Conservation (phyloP, 1,140 invertebrate species). For the Oryzaephilus surinamensis region DNA sequence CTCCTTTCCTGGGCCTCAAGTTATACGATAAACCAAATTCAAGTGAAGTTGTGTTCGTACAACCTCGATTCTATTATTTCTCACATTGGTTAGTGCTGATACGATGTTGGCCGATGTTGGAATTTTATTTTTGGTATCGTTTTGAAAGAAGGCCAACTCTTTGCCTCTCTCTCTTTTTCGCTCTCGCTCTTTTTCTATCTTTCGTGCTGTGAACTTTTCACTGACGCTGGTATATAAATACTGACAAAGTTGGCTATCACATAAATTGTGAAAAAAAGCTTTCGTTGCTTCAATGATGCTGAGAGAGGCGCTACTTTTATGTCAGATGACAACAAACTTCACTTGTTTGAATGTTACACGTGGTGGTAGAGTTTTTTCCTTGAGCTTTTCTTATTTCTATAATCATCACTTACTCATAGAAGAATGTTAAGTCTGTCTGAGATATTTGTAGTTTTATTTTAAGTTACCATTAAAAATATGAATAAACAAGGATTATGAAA, state of each 20-base stretch:
- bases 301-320: slow-evolving; percentile 24
- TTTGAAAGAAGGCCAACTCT: slow-evolving; percentile 32
- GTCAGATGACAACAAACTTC: slow-evolving; percentile 35
- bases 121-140: too few relatives aligned
- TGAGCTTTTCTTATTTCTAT: slow-evolving; percentile 2
- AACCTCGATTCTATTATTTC: too few relatives aligned
- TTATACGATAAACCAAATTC: slow-evolving; percentile 31
- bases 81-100: too few relatives aligned
- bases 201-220: slow-evolving; percentile 31
- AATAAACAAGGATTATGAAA: too few relatives aligned
- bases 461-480: too few relatives aligned
- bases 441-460: too few relatives aligned
- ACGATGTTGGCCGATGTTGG: slow-evolving; percentile 12
- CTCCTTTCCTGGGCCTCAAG: slow-evolving; percentile 29
- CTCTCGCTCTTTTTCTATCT: too few relatives aligned
- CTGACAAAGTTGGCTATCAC: slow-evolving; percentile 19
- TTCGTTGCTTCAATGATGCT: slow-evolving; percentile 22
- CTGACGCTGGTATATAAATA: slow-evolving; percentile 21
- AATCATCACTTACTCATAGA: too few relatives aligned
- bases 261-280: slow-evolving; percentile 15
- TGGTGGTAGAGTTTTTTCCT: slow-evolving; percentile 10
- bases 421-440: too few relatives aligned
- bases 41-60: slow-evolving; percentile 6
- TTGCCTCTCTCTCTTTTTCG: too few relatives aligned
- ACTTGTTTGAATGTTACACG: slow-evolving; percentile 34